A percentile compares a stretch with the other conserved stretches of the same genome.
Evolutionary conservation across 35 echinoderm and acorn worm species (phyloP).

Genomic region (Lytechinus pictus): DNA sequence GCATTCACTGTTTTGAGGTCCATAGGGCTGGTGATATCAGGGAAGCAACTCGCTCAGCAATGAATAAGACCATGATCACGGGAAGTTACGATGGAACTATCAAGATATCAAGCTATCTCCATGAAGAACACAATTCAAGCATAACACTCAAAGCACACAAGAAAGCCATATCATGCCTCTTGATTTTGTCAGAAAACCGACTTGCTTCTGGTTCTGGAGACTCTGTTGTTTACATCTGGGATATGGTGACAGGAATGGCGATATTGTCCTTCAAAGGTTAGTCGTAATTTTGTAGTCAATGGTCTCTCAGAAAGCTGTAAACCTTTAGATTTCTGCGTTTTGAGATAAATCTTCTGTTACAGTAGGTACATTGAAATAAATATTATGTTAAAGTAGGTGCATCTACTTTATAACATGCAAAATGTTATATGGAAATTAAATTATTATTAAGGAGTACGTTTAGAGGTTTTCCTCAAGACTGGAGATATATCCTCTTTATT

Average conservation of each 20-base stretch:
- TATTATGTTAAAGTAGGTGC: too few relatives aligned
- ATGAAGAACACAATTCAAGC: neutral
- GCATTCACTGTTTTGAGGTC: slow-evolving; percentile 23
- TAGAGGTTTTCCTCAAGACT: neutral
- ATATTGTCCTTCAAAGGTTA: neutral
- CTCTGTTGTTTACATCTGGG: slow-evolving; percentile 32
- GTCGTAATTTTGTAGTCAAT: neutral
- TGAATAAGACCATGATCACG: slow-evolving; percentile 36
- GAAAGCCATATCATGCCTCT: slow-evolving; percentile 39
- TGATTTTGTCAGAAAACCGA: slow-evolving; percentile 16
- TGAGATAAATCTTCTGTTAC: too few relatives aligned
- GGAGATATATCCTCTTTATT: neutral
- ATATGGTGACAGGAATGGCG: neutral
- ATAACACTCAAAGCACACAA: slow-evolving; percentile 9
- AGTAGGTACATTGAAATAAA: too few relatives aligned
- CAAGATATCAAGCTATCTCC: slow-evolving; percentile 7
- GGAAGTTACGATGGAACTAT: slow-evolving; percentile 54
- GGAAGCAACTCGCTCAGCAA: neutral
- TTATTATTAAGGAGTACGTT: neutral
- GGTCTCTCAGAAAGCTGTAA: too few relatives aligned
- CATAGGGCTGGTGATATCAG: slow-evolving; percentile 9
- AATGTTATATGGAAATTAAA: neutral
- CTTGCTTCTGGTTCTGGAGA: slow-evolving; percentile 48
- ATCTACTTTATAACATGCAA: neutral
- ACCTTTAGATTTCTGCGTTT: too few relatives aligned